Conservation (phyloP, 30 jellyfish, hydroid and myxozoan species). For the Nemopilema nomurai region DNA sequence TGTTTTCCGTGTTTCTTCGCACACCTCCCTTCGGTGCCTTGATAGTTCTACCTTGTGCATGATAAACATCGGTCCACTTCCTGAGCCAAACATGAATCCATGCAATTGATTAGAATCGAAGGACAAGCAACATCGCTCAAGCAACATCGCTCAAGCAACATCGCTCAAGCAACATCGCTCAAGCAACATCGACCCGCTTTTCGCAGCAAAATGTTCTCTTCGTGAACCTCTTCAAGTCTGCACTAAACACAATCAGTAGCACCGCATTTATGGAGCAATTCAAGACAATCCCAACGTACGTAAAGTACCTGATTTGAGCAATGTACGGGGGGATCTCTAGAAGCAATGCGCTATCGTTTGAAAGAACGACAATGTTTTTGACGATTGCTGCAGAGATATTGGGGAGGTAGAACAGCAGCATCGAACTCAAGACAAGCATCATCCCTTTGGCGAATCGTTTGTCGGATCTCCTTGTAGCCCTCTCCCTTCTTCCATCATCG, state of each 20-base stretch:
- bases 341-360: not conserved
- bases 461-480: slow-evolving; percentile 15
- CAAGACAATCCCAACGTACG: not conserved
- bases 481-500: not conserved
- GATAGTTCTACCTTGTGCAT: too few species aligned
- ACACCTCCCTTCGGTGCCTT: too few species aligned
- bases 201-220: not conserved
- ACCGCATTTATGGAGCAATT: slow-evolving; percentile 34
- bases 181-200: not conserved
- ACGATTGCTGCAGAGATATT: slow-evolving; percentile 16
- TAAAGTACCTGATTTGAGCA: not conserved
- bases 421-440: slow-evolving; percentile 33
- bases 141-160: not conserved
- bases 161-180: not conserved
- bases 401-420: slow-evolving; percentile 33
- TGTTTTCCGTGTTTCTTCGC: too few species aligned
- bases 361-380: not conserved
- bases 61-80: too few species aligned
- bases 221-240: slow-evolving; percentile 11
- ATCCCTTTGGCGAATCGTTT: slow-evolving; percentile 38
- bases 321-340: not conserved
- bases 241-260: slow-evolving; percentile 10
- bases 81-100: too few species aligned
- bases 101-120: not conserved
- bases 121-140: not conserved